Evolutionary conservation across 2,113 vertebrate genomes (phyloP), one percentile per base, ranked within the genome.

Genomic region (Chauna torquata): DNA sequence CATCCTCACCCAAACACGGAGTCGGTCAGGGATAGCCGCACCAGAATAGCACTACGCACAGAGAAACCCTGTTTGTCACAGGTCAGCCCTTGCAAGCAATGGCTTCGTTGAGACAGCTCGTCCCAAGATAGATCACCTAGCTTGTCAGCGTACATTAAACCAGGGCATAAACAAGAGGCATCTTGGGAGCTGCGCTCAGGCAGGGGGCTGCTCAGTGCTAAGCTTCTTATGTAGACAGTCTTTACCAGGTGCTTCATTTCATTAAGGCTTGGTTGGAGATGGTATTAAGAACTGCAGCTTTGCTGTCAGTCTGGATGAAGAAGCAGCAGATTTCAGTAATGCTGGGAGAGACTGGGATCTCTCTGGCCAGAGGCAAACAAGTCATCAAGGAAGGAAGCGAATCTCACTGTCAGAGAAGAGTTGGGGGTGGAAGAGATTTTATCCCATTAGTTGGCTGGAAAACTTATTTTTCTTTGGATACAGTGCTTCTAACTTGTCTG

Each of bases 241-340:
- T 91, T 95, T 93, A 96, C 81, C 96, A 95, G 94, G 94, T 97
- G 96, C 89, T 96, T 93, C 94, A 86, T 92, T 95, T 95, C 87
- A 83, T 85, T 96, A 97, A 95, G 89, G 94, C 90, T 65, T 54
- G 77, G 87, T 79, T 93, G 87, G 94, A 96, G 93, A 97, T 30
- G 57, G 88, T 86, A 96, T 97, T 97, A 97, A 94, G 95, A 95
- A 86, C 95, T 77, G 64, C 66, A 95, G 86, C 94, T 96, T 69
- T 96, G 85, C 91, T 85, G 82, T 93, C 91, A 91, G 88, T 91
- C 94, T 94, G 82, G 83, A 88, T 81, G 68, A 95, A 77, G 83
- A 83, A 55, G 49, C 52, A 96, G 82, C 42, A 69, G 84, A 81
- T 88, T 96, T 91, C 88, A 34, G 88, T 18, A 74, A 62, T 38